Base-by-base conservation (phyloP, 1,140 invertebrate species). In the Lanistes nyassanus region DNA sequence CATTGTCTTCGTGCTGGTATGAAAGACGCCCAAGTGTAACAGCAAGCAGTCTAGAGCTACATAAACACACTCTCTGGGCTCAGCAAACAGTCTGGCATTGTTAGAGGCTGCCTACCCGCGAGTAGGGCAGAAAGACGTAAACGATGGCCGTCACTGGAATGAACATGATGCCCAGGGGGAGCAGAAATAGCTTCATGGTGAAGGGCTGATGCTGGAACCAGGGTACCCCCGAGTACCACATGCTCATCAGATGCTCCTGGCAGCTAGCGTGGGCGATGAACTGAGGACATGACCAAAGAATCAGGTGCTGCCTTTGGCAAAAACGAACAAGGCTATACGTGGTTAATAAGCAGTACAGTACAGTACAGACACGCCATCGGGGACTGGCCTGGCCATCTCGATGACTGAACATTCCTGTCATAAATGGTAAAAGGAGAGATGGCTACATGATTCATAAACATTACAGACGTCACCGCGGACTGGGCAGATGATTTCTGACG, bases 261-360 rank as follows among this genome's bases (percentile, higher is more conserved):
- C 97, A 96, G 85, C 95, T 97, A 0, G 96, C 95, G 90, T 98
- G 96, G 11, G 96, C 94, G 55, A 97, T 95, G 87, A 98, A 98
- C 95, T 97, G 88, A 11, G 56, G 13, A 37, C 3, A 67, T 9
- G 42, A 47, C 42, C 42, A 6, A 47, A 47, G 42, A 13, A 16
- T 47, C 42, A 47, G 42, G 42, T 13, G 39, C 5, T 42, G 39
- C 39, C 39, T 13, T 42, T 42, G 39, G 39, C 42, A 47, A 1
- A 47, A 16, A 16, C 0, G 19, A 16, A 9, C 2, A 47, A 47
- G 0, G 42, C 42, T 47, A 0, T 47, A 47, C 9, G n/a, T n/a
- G n/a, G n/a, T n/a, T n/a, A n/a, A n/a, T n/a, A n/a, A n/a, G n/a
- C n/a, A n/a, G n/a, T n/a, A n/a, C n/a, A n/a, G n/a, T n/a, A n/a